These are phyloP conservation scores for Prunella himalayana DNA, from an alignment of 2,113 vertebrate genomes.

Conservation along the genomic window DNA sequence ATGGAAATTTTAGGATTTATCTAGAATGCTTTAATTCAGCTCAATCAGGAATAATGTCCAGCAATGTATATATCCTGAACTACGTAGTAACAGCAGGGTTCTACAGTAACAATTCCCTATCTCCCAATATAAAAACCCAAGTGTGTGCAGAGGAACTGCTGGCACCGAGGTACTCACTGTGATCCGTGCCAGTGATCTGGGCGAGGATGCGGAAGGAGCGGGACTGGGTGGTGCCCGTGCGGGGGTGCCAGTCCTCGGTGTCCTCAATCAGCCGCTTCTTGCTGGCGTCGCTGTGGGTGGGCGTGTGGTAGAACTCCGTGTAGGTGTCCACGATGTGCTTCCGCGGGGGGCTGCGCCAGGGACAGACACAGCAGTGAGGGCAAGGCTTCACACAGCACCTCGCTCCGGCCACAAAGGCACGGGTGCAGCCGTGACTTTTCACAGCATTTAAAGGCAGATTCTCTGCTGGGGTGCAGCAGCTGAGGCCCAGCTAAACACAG, in stretches of 20 bases:
- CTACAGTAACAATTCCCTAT: background rate
- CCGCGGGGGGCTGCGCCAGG: slow-evolving; percentile 75
- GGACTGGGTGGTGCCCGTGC: slow-evolving; percentile 92
- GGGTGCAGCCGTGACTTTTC: fast-evolving
- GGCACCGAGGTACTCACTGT: slow-evolving; percentile 63
- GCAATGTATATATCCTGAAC: background rate
- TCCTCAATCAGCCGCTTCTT: slow-evolving; percentile 94
- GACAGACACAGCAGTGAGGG: background rate
- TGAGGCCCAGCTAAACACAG: background rate
- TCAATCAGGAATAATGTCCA: background rate
- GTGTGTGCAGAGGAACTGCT: fast-evolving
- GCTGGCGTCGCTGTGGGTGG: slow-evolving; percentile 88
- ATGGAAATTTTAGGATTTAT: background rate
- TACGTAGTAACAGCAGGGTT: background rate
- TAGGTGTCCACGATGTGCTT: slow-evolving; percentile 88
- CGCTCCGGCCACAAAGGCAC: fast-evolving
- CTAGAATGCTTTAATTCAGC: background rate
- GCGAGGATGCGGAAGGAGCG: slow-evolving; percentile 96
- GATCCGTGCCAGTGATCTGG: slow-evolving; percentile 94
- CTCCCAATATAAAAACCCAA: background rate
- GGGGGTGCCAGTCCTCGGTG: slow-evolving; percentile 94
- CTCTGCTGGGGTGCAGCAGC: fast-evolving
- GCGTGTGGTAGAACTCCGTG: slow-evolving; percentile 91
- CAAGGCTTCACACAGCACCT: fast-evolving
- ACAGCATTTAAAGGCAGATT: background rate